These are phyloP conservation scores for Drosophila neotestacea DNA, from an alignment of 2,888 invertebrate genomes.

Conservation along the genomic window DNA sequence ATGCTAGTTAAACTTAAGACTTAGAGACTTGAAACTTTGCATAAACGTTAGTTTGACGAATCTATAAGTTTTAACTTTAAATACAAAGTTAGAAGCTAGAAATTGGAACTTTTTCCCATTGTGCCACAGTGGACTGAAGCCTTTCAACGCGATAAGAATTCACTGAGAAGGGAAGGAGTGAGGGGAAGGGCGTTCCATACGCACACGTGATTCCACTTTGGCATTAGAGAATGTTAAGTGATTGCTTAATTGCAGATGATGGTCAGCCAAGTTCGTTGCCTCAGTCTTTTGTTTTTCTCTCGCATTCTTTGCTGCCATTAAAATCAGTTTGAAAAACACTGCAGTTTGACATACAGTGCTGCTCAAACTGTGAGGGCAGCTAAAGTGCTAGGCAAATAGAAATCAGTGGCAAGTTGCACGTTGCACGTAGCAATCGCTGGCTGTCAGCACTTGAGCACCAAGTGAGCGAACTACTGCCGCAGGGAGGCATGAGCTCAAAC, in stretches of 20 bases:
- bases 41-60: no score
- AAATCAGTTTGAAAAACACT: constrained; percentile 17
- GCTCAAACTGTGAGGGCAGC: constrained; percentile 15
- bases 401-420: constrained; percentile 45
- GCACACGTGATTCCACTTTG: constrained; percentile 30
- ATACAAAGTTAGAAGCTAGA: no score
- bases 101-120: no score
- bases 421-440: constrained; percentile 17
- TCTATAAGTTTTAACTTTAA: no score
- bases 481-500: constrained; percentile 23
- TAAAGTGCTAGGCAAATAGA: constrained; percentile 43
- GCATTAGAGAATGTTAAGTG: constrained; percentile 78
- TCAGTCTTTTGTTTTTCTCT: constrained; percentile 57
- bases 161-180: neutral
- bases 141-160: constrained; percentile 40
- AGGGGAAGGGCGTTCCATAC: neutral
- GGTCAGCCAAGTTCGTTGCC: constrained; percentile 57
- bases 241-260: constrained; percentile 64
- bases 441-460: constrained; percentile 61
- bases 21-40: no score
- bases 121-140: constrained; percentile 1
- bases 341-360: constrained; percentile 3
- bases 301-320: constrained; percentile 3
- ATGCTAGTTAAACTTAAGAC: no score
- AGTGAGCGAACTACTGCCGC: constrained; percentile 56